Evolutionary conservation across 2,113 vertebrate genomes (phyloP), one percentile per base, ranked within the genome.

Genomic region (Etheostoma cragini): DNA sequence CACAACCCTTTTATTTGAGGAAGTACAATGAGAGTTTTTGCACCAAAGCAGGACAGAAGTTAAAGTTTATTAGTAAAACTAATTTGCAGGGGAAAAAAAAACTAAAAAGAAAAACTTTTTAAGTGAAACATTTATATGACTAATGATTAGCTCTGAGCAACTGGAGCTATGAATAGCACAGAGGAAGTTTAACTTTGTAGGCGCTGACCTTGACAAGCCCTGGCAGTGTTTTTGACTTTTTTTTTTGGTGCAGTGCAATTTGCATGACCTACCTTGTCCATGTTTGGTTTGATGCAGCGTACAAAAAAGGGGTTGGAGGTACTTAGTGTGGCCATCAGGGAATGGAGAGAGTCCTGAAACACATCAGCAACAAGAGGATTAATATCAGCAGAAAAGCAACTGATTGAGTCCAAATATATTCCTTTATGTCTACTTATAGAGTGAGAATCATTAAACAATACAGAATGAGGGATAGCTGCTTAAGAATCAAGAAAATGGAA

Each of bases 201-300:
- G 63, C n/a, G 26, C 42, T 87, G 87, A 92, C 88, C 89, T 91
- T 88, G 83, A 88, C 58, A 16, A 65, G 71, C 76, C 63, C 78
- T 87, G 90, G 79, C 75, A 83, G 61, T 64, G 80, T 49, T 89
- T 85, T 63, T 82, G 69, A 33, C 24, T 4, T 76, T 72, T 62
- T 47, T 70, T 68, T 26, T 87, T 26, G 64, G 53, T 80, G 81
- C 58, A 67, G 53, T 74, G 42, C 81, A 88, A 85, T 88, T 78
- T 80, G 68, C 65, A 58, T 83, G 77, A 92, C 88, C 80, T 88
- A 97, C 97, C 96, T 98, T 98, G 78, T 96, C 94, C 89, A 96
- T 96, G 88, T 98, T 98, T 86, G 97, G 97, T 93, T 98, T 98
- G 91, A 98, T 97, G 94, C 97, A 98, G 86, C 97, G 97, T 53